Base-by-base conservation (phyloP, 1,140 invertebrate genomes). In the Phymorhynchus buccinoides region DNA sequence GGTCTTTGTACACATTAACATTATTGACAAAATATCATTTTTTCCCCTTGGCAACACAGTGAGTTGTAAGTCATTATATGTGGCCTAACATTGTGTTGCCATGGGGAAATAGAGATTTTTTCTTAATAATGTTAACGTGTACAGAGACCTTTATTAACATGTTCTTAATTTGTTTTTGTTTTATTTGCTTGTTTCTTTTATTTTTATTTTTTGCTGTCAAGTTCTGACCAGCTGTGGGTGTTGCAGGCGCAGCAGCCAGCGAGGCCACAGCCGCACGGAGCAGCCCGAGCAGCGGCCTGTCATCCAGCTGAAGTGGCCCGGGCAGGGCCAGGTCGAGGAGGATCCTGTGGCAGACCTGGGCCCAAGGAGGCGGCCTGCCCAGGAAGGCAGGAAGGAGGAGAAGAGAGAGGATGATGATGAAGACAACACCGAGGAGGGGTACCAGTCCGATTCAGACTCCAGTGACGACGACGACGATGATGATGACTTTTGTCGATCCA, bases 401-500 rank as follows among this genome's bases (percentile, higher is more conserved):
- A 35, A 37, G 39, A 30, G 39, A 22, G 62, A 73, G 27, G 88
- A 87, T 30, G 83, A 87, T 12, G 71, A 44, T 7, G 86, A 84
- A 18, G 35, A 35, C 62, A 84, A 85, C n/a, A 86, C 83, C 41
- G 91, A 91, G 73, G 91, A 92, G 37, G 90, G 89, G 12, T 91
- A 90, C 84, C 88, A 89, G 86, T 90, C 90, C 39, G 90, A 91
- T 48, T 89, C 90, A 12, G 88, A 89, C 44, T 89, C 89, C 7
- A 91, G 89, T 83, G 90, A 91, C n/a, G 91, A 91, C 48, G 56
- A 48, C 44, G 71, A 75, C 84, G 90, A 91, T 39, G 91, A 91
- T 42, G 86, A 80, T 79, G 56, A 62, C n/a, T 62, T 62, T 62
- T 27, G 22, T 62, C 4, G 56, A 4, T 62, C 56, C 4, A 87